These are phyloP conservation scores for Wasmannia auropunctata DNA, from an alignment of 1,140 invertebrate genomes.

Conservation along the genomic window DNA sequence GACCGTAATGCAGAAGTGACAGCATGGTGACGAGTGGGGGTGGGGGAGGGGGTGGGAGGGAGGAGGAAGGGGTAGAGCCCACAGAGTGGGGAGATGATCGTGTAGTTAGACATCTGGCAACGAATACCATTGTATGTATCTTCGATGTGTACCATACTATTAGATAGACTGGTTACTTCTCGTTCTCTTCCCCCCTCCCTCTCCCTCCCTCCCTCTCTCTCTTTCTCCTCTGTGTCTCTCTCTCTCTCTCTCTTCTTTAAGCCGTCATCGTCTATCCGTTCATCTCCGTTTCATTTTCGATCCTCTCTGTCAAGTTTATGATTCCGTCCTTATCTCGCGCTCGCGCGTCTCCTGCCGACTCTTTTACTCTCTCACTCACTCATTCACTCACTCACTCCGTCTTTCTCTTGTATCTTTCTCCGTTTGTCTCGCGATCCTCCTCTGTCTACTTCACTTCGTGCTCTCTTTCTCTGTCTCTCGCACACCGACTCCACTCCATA, in stretches of 20 bases:
- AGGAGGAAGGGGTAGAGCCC: conserved; percentile 36
- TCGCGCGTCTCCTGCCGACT: conserved; percentile 58
- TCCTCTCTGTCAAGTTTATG: conserved; percentile 67
- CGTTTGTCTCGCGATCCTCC: conserved; percentile 33
- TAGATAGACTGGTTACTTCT: conserved; percentile 81
- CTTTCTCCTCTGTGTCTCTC: conserved; percentile 57
- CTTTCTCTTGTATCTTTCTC: conserved; percentile 44
- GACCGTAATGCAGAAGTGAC: conserved; percentile 77
- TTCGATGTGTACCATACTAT: conserved; percentile 80
- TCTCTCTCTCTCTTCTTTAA: conserved; percentile 52
- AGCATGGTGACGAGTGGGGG: conserved; percentile 71
- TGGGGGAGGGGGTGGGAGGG: conserved; percentile 18
- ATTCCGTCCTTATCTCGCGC: conserved; percentile 65
- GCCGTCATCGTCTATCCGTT: conserved; percentile 46
- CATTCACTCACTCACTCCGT: neutral
- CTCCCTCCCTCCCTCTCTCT: neutral
- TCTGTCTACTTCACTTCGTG: conserved; percentile 47
- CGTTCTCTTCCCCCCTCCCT: conserved; percentile 44
- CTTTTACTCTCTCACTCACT: conserved; percentile 22
- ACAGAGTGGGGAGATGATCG: conserved; percentile 65
- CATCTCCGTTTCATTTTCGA: conserved; percentile 63
- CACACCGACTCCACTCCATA: conserved; percentile 45
- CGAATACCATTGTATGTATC: conserved; percentile 79
- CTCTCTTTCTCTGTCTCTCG: conserved; percentile 35
- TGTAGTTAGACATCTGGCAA: conserved; percentile 80